phyloP scores from a whole-genome alignment of 2,113 vertebrate genomes.

The Glaucomys volans region DNA sequence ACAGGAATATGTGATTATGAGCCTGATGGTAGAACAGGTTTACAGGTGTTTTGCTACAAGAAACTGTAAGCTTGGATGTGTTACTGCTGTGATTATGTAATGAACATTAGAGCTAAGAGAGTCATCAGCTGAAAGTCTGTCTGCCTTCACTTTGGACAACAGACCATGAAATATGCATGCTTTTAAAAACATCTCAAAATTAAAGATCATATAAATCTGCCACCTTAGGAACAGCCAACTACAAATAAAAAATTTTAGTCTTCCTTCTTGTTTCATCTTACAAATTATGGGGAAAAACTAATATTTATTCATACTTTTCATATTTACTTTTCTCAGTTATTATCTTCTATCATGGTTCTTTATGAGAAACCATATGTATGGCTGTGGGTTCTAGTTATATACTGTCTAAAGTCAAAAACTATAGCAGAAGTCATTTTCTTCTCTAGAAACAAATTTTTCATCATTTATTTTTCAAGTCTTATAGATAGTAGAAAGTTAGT shows the following conservation, averaged over 20 bases:
- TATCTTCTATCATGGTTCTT: not conserved
- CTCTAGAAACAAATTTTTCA: not conserved
- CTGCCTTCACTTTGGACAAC: not conserved
- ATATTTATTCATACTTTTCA: not conserved
- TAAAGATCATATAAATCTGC: not conserved
- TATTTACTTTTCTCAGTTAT: not conserved
- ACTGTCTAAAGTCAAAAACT: not conserved
- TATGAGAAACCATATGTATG: not conserved
- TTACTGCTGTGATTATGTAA: not conserved
- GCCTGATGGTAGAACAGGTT: not conserved
- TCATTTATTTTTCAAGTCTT: not conserved
- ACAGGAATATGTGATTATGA: not conserved
- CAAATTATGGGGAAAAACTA: not conserved
- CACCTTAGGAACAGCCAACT: not conserved
- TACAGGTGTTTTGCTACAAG: too few species aligned
- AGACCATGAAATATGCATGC: not conserved
- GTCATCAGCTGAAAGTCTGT: not conserved
- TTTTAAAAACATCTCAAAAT: not conserved
- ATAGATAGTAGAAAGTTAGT: not conserved
- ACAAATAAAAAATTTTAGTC: not conserved
- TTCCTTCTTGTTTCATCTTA: conserved; percentile 14
- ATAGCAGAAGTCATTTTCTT: not conserved
- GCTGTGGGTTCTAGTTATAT: not conserved
- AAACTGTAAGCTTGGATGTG: not conserved
- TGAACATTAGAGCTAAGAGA: not conserved